Evolutionary conservation across 2,113 vertebrate genomes (phyloP).

Genomic region (Artemisiospiza belli): DNA sequence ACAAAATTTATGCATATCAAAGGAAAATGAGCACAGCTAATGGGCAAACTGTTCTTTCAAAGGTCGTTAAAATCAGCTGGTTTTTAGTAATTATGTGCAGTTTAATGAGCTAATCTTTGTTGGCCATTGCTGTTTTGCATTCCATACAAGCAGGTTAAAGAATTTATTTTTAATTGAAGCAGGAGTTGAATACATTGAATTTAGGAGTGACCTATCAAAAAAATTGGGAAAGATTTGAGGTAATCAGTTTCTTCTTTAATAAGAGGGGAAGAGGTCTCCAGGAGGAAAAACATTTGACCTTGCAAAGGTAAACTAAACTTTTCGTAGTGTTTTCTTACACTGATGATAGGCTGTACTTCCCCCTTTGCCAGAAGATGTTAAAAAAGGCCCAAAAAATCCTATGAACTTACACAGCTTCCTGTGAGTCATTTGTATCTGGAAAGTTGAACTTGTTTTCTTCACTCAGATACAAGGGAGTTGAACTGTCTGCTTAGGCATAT

Average conservation of each 20-base stretch:
- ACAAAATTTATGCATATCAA: neutral
- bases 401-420: neutral
- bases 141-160: neutral
- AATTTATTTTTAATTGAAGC: neutral
- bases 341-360: neutral
- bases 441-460: neutral
- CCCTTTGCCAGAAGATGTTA: neutral
- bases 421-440: neutral
- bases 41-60: neutral
- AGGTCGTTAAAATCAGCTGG: neutral
- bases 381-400: neutral
- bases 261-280: neutral
- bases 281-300: neutral
- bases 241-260: neutral
- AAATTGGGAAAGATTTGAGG: neutral
- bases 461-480: neutral
- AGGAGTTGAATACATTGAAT: neutral
- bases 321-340: neutral
- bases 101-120: neutral
- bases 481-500: neutral
- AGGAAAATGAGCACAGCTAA: neutral
- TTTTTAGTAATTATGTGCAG: neutral
- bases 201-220: neutral
- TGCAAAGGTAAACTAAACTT: neutral
- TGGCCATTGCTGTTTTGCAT: neutral